phyloP scores from a whole-genome alignment of 2,113 vertebrate species.

The Etheostoma cragini region DNA sequence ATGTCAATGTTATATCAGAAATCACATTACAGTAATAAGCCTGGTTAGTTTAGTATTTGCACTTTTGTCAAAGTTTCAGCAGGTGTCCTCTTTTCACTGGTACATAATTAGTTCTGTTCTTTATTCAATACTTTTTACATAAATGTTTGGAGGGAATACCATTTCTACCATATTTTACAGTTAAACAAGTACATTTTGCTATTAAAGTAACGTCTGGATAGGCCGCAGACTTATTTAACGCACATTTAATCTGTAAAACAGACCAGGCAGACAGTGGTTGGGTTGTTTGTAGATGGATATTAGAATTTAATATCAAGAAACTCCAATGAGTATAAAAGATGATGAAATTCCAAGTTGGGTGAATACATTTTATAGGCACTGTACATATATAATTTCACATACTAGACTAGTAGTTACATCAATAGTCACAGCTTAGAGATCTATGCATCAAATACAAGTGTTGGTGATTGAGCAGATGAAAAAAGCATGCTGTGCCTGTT shows the following conservation, averaged over 20 bases:
- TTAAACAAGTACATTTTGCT: neutral
- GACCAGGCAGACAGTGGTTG: neutral
- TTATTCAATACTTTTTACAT: neutral
- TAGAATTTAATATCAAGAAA: constrained; percentile 38
- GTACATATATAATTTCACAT: constrained; percentile 29
- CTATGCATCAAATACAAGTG: constrained; percentile 29
- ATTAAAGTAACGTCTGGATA: neutral
- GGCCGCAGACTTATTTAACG: neutral
- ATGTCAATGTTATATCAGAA: neutral
- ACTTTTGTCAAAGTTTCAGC: constrained; percentile 5
- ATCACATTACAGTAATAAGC: neutral
- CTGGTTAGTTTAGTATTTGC: constrained; percentile 1
- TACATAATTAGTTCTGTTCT: neutral
- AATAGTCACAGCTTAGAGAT: neutral
- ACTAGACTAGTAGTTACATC: constrained; percentile 12
- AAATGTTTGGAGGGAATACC: neutral
- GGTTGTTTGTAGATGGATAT: constrained; percentile 8
- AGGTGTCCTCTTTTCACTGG: constrained; percentile 25
- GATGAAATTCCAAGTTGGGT: constrained; percentile 18
- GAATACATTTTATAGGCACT: constrained; percentile 27
- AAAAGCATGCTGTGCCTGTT: constrained; percentile 21
- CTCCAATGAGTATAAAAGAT: constrained; percentile 37
- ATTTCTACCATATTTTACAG: neutral
- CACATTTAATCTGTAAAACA: neutral
- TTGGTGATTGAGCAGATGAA: constrained; percentile 1